Conservation (phyloP, 2,888 invertebrate species). For the Ectobius pallidus region DNA sequence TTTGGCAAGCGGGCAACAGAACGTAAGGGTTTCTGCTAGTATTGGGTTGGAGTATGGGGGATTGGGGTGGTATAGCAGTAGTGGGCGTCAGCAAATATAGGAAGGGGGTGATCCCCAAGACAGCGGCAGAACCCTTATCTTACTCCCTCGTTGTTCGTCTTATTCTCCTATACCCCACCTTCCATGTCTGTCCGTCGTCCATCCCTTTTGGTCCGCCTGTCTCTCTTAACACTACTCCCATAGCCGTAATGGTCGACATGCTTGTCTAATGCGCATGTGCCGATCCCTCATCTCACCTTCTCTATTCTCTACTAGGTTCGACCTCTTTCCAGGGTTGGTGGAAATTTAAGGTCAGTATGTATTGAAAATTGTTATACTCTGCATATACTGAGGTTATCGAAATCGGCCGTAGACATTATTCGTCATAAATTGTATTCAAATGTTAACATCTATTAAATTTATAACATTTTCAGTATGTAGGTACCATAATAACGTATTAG, state of each 20-base stretch:
- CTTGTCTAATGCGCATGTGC: constrained; percentile 24
- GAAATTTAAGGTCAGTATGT: constrained; percentile 14
- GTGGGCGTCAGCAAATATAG: constrained; percentile 32
- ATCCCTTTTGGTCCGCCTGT: constrained; percentile 13
- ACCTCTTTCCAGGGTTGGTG: background rate
- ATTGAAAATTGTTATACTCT: constrained; percentile 7
- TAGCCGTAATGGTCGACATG: constrained; percentile 19
- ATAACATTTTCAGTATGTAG: too few relatives aligned
- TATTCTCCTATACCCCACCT: constrained; percentile 1
- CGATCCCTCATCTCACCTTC: background rate
- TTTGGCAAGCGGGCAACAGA: constrained; percentile 25
- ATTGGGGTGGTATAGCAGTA: background rate
- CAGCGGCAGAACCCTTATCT: constrained; percentile 20
- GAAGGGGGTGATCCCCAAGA: constrained; percentile 17
- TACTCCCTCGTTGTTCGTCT: constrained; percentile 21
- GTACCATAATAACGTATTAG: too few relatives aligned
- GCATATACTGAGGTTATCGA: background rate
- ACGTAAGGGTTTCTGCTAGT: constrained; percentile 21
- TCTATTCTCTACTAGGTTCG: background rate
- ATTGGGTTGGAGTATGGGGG: constrained; percentile 14
- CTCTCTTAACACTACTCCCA: constrained; percentile 15
- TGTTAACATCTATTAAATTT: too few relatives aligned
- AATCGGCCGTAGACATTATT: too few relatives aligned
- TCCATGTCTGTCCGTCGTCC: constrained; percentile 15
- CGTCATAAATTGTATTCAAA: too few relatives aligned